Conservation (phyloP, 2,797 vertebrate genomes). For the Hippocampus kuda region DNA sequence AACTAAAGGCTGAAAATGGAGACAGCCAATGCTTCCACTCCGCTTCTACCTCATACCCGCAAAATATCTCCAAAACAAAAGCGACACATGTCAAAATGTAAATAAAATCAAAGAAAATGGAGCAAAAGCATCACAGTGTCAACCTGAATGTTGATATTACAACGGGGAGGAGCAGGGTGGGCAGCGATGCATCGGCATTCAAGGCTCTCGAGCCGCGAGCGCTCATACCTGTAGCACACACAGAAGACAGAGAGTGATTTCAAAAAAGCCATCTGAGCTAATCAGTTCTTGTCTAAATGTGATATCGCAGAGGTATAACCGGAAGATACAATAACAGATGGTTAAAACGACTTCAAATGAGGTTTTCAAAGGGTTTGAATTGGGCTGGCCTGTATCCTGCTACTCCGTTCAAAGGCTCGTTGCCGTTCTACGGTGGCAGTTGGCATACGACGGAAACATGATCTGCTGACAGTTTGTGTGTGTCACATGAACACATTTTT, state of each 20-base stretch:
- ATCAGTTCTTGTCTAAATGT: background rate
- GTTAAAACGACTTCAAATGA: background rate
- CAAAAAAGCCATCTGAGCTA: background rate
- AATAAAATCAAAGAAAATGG: conserved; percentile 20
- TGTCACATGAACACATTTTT: no score
- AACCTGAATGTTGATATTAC: conserved; percentile 64
- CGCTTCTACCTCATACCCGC: conserved; percentile 35
- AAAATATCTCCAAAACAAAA: conserved; percentile 28
- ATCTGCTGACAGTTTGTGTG: background rate
- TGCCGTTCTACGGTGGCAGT: background rate
- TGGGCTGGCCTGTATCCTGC: background rate
- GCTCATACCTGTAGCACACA: conserved; percentile 75
- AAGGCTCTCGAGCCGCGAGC: conserved; percentile 75
- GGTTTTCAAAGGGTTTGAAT: background rate
- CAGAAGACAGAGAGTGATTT: background rate
- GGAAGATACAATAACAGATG: background rate
- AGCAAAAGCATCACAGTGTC: conserved; percentile 58
- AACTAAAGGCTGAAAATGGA: conserved; percentile 44
- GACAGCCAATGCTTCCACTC: conserved; percentile 40
- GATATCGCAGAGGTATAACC: background rate
- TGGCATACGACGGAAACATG: background rate
- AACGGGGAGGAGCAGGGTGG: conserved; percentile 60
- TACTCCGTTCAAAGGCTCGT: background rate
- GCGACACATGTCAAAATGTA: background rate
- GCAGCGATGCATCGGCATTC: conserved; percentile 43